Conservation (phyloP, 2,888 invertebrate species). For the Scotopteryx bipunctaria region DNA sequence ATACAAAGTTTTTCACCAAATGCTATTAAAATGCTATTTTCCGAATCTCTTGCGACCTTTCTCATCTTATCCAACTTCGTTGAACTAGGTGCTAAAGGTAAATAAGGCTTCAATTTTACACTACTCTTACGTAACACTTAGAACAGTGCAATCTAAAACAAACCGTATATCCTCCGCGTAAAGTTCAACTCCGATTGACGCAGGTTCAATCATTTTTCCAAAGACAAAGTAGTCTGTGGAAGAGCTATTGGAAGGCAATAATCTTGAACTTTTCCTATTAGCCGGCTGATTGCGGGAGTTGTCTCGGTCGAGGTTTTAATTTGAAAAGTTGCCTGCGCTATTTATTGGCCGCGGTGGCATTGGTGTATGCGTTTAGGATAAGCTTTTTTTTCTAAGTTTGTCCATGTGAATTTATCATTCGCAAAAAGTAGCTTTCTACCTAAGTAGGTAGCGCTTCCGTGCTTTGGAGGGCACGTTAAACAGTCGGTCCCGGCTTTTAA, state of each 20-base stretch:
- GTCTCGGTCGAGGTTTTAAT: conserved; percentile 50
- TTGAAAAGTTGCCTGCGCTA: conserved; percentile 56
- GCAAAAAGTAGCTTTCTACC: no score
- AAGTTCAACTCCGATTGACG: conserved; percentile 2
- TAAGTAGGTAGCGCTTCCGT: no score
- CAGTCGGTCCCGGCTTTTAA: no score
- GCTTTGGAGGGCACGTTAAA: no score
- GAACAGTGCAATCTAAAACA: conserved; percentile 1
- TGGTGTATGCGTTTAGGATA: background rate
- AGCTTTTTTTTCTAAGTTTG: background rate
- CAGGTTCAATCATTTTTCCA: conserved; percentile 19
- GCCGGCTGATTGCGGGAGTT: conserved; percentile 50
- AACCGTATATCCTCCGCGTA: background rate
- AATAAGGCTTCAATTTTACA: background rate
- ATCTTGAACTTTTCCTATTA: conserved; percentile 59
- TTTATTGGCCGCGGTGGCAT: conserved; percentile 43
- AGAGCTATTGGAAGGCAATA: conserved; percentile 53
- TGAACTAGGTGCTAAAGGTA: background rate
- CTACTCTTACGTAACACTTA: background rate
- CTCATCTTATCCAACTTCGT: no score
- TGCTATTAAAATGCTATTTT: no score
- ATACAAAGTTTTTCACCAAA: no score
- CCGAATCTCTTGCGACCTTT: no score
- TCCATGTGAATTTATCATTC: background rate
- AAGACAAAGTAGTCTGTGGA: conserved; percentile 34